Evolutionary conservation across 1,140 invertebrate species (phyloP), one percentile per base, ranked within the genome.

Genomic region (Luehdorfia chinensis): DNA sequence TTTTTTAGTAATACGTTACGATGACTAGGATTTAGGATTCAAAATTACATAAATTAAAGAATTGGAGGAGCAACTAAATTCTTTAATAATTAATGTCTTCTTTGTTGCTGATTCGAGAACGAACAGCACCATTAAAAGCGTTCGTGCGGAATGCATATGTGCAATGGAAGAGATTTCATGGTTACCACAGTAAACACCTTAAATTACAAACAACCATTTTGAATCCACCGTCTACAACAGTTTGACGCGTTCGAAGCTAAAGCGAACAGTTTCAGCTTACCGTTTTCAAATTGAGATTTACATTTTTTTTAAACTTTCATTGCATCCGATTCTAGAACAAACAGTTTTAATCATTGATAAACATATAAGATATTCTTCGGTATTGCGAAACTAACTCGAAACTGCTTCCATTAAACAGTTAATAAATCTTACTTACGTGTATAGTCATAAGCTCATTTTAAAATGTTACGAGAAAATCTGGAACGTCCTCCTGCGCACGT

Each of bases 181-280:
- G 16, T 37, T 23, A 37, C 36, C 2, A 33, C 15, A 43, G 47
- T 45, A 37, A 56, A 28, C 49, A n/a, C n/a, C 37, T 47, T 54
- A 53, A 66, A 67, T 66, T 39, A 59, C 59, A n/a, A n/a, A n/a
- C n/a, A 59, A 53, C 46, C 67, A 75, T 72, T 78, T 78, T 54
- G 50, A 60, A 64, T 58, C 61, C 55, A 69, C 59, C 54, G 63
- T 55, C 53, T 61, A 57, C 25, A 30, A 45, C 31, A 60, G 57
- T 54, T 59, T 66, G 69, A 78, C 75, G 69, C 67, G 59, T 46
- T 34, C n/a, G 16, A n/a, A n/a, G n/a, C n/a, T 30, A 45, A 8
- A 18, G n/a, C 21, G n/a, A 28, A 11, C 13, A 16, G n/a, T n/a
- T n/a, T n/a, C n/a, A 8, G 12, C 21, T n/a, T 25, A 8, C 12